Evolutionary conservation across 2,888 invertebrate species (phyloP), one percentile per base, ranked within the genome.

Genomic region (Chydorus sphaericus): DNA sequence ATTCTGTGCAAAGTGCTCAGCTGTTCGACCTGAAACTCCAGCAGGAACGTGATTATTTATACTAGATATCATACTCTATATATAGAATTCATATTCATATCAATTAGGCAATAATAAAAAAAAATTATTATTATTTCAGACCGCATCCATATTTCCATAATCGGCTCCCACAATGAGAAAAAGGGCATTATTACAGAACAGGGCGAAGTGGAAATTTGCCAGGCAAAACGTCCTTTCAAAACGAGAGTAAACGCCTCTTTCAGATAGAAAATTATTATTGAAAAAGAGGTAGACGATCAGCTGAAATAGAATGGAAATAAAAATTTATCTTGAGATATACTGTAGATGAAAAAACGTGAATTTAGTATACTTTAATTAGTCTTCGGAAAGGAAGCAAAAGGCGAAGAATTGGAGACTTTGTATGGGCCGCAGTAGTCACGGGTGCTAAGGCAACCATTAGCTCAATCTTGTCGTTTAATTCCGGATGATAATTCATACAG

Each of bases 401-500:
- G 16, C 50, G 51, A 6, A n/a, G n/a, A n/a, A 63, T 59, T 2
- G 63, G 64, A 20, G 68, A 68, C 26, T 63, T 63, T 57, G 68
- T 66, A 58, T 69, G 62, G 23, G 64, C 62, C 2, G 69, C 62
- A 4, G 63, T 61, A 1, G 80, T 82, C 1, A 84, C 67, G 1
- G 73, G 73, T 2, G 69, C 73, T 57, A 73, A 16, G 23, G 37
- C 53, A 23, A 53, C 26, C 18, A 38, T 38, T 16, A 38, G 14
- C 10, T 53, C 28, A 10, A 53, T 53, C 16, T 53, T 36, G n/a
- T 28, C 29, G 37, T 53, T 53, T 60, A 82, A 81, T 61, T 82
- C 76, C 0, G 82, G 80, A 61, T 77, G 71, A 18, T 77, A 75
- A 1, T 83, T 80, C 50, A 85, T 74, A 66, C 85, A 73, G 1